Percentiles rank a stretch among this genome's conserved stretches.
Conservation (phyloP, 2,113 vertebrate species). For the Cyanoramphus novaezelandiae region DNA sequence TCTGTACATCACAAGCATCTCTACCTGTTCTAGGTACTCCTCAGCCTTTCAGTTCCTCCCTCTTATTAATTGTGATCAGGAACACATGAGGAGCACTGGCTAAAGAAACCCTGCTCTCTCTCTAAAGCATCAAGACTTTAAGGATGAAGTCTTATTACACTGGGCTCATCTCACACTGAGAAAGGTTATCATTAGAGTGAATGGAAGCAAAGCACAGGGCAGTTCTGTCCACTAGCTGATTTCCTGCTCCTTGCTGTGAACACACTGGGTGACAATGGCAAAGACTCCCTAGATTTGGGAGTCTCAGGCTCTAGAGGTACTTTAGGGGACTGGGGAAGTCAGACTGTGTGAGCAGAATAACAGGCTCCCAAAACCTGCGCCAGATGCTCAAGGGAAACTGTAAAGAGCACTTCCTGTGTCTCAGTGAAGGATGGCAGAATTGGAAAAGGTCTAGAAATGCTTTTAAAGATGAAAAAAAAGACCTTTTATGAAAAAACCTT, state of each 20-base stretch:
- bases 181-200: neutral
- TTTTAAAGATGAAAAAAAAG: neutral
- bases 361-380: neutral
- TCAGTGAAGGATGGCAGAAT: neutral
- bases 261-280: neutral
- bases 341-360: neutral
- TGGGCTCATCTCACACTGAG: neutral
- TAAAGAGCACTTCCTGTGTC: neutral
- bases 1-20: neutral
- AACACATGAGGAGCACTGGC: neutral
- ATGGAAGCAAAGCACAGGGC: rapidly evolving
- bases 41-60: neutral
- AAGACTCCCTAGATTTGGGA: neutral
- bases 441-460: neutral
- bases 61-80: neutral
- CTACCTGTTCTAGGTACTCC: neutral
- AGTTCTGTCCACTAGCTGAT: neutral
- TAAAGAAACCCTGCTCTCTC: neutral
- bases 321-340: neutral
- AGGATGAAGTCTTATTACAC: neutral
- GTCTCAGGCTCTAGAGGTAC: neutral
- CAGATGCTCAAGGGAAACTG: neutral
- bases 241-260: neutral
- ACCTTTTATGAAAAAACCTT: neutral
- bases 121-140: neutral